Base-by-base conservation (phyloP, 2,888 invertebrate genomes). In the Hoplodrina blanda region DNA sequence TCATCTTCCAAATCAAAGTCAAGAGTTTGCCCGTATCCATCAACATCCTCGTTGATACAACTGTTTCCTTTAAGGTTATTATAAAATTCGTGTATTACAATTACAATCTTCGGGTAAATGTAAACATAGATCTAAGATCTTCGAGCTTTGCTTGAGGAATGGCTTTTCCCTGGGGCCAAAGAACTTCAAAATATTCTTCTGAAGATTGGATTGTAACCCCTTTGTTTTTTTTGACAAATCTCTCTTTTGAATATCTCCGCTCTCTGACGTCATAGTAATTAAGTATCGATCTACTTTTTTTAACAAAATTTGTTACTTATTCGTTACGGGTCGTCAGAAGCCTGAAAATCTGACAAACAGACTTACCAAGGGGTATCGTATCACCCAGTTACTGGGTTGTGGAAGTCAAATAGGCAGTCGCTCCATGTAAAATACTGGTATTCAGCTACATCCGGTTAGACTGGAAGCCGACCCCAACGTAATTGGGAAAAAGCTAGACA, bases 11-110 rank as follows among this genome's bases (percentile, higher is more conserved):
- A 53, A 11, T 53, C 53, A 53, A 53, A 53, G 3, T 57, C 41
- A 41, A 57, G 56, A 57, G 41, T 44, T 20, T 41, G 57, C 10
- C 57, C 41, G 57, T 57, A 57, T 57, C 44, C 57, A 57, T 57
- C 20, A 20, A 57, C 20, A 44, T 44, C 57, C 17, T 57, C 41
- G 57, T 20, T 57, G 17, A 57, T 41, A 57, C 0, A 44, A 41
- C 57, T 57, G 20, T 7, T 37, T 56, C 20, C 41, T 13, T 1
- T 37, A 37, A 57, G 19, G 57, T 0, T 17, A 25, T 44, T 57
- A 44, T 57, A 37, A 44, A 57, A 57, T 53, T 25, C 17, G 15
- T 53, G 37, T n/a, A n/a, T n/a, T n/a, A n/a, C n/a, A n/a, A n/a
- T n/a, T n/a, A 37, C 37, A 37, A 8, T 37, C 37, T 37, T 37